Evolutionary conservation across 2,888 invertebrate genomes (phyloP).

Genomic region (Prenolepis imparis): DNA sequence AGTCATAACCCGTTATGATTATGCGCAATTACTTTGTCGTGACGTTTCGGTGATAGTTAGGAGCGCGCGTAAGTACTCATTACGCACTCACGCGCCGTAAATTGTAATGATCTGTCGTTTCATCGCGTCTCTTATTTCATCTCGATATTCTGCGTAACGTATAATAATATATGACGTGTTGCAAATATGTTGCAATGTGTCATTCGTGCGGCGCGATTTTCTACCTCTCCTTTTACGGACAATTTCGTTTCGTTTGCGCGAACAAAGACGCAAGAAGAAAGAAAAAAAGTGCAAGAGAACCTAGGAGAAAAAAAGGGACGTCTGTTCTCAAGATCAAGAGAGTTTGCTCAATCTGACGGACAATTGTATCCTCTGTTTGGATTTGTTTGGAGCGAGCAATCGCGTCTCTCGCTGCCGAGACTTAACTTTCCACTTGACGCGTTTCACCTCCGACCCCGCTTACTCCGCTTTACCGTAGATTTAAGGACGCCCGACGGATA

Average conservation of each 20-base stretch:
- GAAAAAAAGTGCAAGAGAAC: background rate
- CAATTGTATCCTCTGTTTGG: background rate
- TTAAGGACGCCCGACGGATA: slow-evolving; percentile 31
- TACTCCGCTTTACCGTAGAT: background rate
- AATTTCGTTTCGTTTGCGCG: background rate
- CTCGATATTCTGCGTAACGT: background rate
- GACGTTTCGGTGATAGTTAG: slow-evolving; percentile 18
- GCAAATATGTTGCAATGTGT: background rate
- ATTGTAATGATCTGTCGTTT: slow-evolving; percentile 34
- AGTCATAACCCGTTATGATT: slow-evolving; percentile 5
- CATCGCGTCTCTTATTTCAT: background rate
- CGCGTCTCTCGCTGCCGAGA: background rate
- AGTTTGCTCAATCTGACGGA: background rate
- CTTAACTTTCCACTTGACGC: slow-evolving; percentile 1
- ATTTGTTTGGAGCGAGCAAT: background rate
- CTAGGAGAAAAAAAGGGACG: background rate
- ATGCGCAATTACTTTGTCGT: slow-evolving; percentile 14
- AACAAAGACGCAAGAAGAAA: background rate
- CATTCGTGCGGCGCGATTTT: background rate
- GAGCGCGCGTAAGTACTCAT: background rate
- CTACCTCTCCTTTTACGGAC: background rate
- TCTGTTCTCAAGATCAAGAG: background rate
- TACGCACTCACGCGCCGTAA: slow-evolving; percentile 15
- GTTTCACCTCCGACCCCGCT: slow-evolving; percentile 4
- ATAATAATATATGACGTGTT: background rate